These are phyloP conservation scores for Probosciger aterrimus DNA, from an alignment of 2,113 vertebrate species.

Conservation along the genomic window DNA sequence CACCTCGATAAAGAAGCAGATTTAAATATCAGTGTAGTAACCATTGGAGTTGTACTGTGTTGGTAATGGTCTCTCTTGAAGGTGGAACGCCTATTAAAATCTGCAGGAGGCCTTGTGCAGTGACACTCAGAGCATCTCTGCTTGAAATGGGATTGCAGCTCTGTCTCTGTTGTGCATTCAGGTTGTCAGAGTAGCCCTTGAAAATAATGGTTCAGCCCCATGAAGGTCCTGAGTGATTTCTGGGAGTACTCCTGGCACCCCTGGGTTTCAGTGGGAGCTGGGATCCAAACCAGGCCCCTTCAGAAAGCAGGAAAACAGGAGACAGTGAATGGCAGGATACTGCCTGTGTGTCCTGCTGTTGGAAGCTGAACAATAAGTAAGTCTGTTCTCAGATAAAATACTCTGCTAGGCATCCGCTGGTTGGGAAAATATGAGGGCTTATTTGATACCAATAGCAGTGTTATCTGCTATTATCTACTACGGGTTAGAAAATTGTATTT, in stretches of 20 bases:
- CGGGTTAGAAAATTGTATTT: background rate
- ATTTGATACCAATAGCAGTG: background rate
- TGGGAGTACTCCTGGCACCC: background rate
- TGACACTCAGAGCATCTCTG: background rate
- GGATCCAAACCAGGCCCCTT: background rate
- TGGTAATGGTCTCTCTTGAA: background rate
- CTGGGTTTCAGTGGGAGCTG: background rate
- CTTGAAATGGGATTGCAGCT: background rate
- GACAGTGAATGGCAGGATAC: background rate
- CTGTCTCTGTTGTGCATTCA: background rate
- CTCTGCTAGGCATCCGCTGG: background rate
- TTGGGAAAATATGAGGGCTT: background rate
- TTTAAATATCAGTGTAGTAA: background rate
- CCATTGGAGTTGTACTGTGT: fast-evolving
- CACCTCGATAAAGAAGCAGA: background rate
- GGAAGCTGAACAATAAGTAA: conserved; percentile 22
- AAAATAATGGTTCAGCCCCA: background rate
- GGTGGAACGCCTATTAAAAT: background rate
- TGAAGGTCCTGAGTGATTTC: background rate
- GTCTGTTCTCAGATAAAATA: conserved; percentile 17
- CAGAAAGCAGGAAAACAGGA: background rate
- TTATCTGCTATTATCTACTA: background rate
- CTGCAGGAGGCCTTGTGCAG: background rate
- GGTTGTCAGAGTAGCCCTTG: background rate
- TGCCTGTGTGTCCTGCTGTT: background rate